Evolutionary conservation across 2,113 vertebrate genomes (phyloP).

Genomic region (Orthonyx spaldingii): DNA sequence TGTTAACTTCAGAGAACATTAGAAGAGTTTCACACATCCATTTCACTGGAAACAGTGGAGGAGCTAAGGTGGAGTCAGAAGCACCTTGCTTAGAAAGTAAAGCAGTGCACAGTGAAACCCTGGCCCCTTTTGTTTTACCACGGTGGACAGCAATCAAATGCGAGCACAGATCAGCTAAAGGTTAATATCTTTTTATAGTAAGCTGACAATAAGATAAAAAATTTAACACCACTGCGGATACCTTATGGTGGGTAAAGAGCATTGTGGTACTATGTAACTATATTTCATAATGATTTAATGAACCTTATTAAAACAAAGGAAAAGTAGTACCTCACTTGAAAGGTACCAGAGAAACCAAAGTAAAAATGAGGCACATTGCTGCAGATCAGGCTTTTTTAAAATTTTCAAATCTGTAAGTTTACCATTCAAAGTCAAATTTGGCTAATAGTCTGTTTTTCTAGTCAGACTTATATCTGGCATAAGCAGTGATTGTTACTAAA

Average conservation of each 20-base stretch:
- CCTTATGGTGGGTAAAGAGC: background rate
- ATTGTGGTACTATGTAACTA: background rate
- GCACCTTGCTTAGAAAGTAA: background rate
- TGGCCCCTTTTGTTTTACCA: background rate
- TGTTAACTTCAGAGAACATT: background rate
- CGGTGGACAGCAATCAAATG: background rate
- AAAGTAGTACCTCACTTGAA: background rate
- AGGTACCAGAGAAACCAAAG: background rate
- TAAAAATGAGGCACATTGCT: background rate
- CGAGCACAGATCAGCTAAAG: background rate
- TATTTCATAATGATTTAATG: constrained; percentile 1
- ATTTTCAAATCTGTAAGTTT: background rate
- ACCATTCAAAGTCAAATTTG: background rate
- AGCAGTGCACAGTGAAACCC: background rate
- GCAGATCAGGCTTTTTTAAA: background rate
- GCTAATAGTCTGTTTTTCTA: background rate
- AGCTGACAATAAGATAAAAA: background rate
- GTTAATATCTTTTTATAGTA: background rate
- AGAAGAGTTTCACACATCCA: background rate
- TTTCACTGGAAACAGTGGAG: background rate
- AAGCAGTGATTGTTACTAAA: background rate
- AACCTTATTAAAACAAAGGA: background rate
- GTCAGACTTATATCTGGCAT: background rate
- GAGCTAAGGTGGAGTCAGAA: background rate
- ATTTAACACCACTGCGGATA: background rate